Percentiles rank a stretch among this genome's conserved stretches.
These are phyloP conservation scores for Crotalus tigris DNA, from an alignment of 2,113 vertebrate species.

Conservation along the genomic window DNA sequence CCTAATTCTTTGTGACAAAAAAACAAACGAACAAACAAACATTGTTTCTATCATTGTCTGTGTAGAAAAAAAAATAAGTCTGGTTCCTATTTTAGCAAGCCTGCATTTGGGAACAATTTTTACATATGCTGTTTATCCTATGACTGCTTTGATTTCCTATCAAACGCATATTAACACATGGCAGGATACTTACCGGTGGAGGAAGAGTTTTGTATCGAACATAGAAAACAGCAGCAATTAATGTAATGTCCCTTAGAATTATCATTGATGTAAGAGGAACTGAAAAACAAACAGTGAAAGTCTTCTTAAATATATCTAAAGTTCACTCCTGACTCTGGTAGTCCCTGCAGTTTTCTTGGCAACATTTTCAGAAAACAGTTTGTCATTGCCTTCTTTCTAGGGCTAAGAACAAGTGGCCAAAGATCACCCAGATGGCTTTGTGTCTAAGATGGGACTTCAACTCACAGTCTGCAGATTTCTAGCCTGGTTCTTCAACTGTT, in stretches of 20 bases:
- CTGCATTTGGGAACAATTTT: not conserved
- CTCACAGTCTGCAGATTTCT: not conserved
- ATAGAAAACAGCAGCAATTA: constrained; percentile 95
- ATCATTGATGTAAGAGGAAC: constrained; percentile 89
- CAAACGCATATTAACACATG: not conserved
- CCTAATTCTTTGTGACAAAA: not conserved
- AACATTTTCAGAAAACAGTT: not conserved
- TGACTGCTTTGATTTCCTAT: not conserved
- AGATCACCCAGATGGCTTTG: not conserved
- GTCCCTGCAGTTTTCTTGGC: not conserved
- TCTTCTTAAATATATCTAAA: not conserved
- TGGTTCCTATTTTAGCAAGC: not conserved
- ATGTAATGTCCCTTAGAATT: constrained; percentile 85
- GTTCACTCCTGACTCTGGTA: not conserved
- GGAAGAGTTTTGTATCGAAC: constrained; percentile 95
- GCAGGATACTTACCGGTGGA: constrained; percentile 84
- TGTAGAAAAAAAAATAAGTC: not conserved
- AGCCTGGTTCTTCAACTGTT: not conserved
- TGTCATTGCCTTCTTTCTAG: not conserved
- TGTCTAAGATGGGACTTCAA: not conserved
- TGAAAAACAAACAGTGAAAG: constrained; percentile 60
- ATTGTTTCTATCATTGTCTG: not conserved
- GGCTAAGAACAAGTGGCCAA: not conserved
- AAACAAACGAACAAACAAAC: too few species aligned
- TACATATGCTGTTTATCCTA: not conserved